Conservation (phyloP, 1,140 invertebrate genomes). For the Meloidogyne floridensis region DNA sequence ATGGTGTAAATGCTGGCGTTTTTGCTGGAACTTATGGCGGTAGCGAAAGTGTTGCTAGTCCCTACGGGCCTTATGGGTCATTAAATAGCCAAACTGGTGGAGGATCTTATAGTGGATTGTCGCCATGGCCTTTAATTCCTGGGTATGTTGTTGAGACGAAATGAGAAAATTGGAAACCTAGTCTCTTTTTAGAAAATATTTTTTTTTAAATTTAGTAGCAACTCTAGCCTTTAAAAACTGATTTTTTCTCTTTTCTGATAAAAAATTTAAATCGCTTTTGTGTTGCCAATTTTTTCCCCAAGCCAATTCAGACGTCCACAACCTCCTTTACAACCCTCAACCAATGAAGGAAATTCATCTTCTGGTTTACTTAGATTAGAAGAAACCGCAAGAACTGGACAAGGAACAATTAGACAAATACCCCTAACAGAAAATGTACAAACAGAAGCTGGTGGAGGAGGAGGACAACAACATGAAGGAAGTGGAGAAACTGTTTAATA, state of each 20-base stretch:
- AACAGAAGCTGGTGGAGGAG: neutral
- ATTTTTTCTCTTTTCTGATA: too few species aligned
- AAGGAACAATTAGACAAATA: constrained; percentile 5
- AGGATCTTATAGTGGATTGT: constrained; percentile 25
- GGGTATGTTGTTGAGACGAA: constrained; percentile 5
- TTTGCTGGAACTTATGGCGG: constrained; percentile 28
- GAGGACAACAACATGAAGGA: neutral
- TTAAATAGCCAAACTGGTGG: constrained; percentile 22
- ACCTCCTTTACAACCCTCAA: neutral
- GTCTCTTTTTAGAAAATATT: too few species aligned
- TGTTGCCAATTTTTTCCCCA: neutral
- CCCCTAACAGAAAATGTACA: constrained; percentile 1
- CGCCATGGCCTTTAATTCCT: constrained; percentile 20
- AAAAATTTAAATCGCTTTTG: too few species aligned
- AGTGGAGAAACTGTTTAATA: neutral
- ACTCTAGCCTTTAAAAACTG: too few species aligned
- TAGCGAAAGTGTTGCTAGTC: constrained; percentile 28
- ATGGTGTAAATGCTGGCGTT: constrained; percentile 24
- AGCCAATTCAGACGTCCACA: neutral
- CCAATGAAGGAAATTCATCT: neutral
- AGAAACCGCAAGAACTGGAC: neutral
- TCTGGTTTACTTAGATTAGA: neutral
- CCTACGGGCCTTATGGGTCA: constrained; percentile 20
- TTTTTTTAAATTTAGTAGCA: too few species aligned
- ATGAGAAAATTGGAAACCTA: too few species aligned